These are phyloP conservation scores for Pelobates fuscus DNA, from an alignment of 2,113 vertebrate species.

Conservation along the genomic window DNA sequence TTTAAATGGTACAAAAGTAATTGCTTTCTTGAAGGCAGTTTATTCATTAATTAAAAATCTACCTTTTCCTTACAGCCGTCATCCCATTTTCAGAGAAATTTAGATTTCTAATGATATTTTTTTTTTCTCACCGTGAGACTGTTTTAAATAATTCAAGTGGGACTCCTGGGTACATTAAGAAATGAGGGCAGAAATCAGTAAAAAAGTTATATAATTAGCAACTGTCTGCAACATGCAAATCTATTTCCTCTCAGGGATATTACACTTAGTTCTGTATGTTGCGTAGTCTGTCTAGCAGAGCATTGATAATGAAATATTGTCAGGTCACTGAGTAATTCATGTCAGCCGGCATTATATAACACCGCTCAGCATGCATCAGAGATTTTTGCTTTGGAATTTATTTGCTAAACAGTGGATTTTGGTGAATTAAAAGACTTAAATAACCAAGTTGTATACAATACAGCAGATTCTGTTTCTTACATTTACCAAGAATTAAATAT, in stretches of 20 bases:
- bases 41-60: no score
- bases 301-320: slow-evolving; percentile 46
- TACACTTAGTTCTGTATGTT: slow-evolving; percentile 11
- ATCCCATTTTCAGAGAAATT: no score
- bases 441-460: no score
- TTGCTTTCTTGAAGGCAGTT: no score
- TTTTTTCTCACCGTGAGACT: slow-evolving; percentile 18
- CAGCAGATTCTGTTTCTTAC: no score
- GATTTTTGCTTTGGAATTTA: slow-evolving; percentile 15
- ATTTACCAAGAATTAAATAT: no score
- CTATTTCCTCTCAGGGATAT: neutral
- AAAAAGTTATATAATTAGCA: slow-evolving; percentile 23
- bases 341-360: slow-evolving; percentile 27
- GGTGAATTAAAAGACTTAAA: no score
- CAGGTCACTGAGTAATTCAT: slow-evolving; percentile 40
- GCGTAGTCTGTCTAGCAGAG: slow-evolving; percentile 44
- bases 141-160: slow-evolving; percentile 13
- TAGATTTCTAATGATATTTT: neutral
- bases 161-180: neutral
- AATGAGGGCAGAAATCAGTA: slow-evolving; percentile 28
- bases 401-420: no score
- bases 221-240: slow-evolving; percentile 23
- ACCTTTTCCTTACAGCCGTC: no score
- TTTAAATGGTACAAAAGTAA: no score
- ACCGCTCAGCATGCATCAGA: slow-evolving; percentile 31